Conservation (phyloP, 2,888 invertebrate species). For the Platyscelio sp. region DNA sequence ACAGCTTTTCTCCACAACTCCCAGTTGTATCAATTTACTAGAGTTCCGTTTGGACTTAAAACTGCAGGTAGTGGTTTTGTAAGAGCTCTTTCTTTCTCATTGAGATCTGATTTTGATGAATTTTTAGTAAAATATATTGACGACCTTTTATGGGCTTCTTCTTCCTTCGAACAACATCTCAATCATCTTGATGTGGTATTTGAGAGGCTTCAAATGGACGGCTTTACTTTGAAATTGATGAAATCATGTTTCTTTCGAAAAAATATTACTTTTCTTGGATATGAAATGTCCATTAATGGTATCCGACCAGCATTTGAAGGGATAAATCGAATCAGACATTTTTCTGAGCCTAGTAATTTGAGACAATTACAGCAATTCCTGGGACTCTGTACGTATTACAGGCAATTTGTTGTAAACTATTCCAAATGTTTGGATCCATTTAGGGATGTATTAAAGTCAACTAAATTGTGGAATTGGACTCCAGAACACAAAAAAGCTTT, state of each 20-base stretch:
- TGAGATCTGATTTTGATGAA: constrained; percentile 72
- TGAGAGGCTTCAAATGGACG: constrained; percentile 38
- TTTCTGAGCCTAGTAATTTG: constrained; percentile 70
- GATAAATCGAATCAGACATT: constrained; percentile 70
- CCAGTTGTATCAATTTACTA: constrained; percentile 74
- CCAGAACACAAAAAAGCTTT: constrained; percentile 35
- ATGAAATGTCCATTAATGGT: constrained; percentile 45
- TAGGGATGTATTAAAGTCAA: background rate
- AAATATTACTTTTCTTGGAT: constrained; percentile 39
- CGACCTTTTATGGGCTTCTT: constrained; percentile 34
- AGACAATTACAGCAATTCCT: constrained; percentile 70
- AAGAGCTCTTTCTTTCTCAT: constrained; percentile 64
- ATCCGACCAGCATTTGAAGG: constrained; percentile 34
- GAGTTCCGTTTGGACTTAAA: constrained; percentile 78
- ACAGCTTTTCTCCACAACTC: constrained; percentile 71
- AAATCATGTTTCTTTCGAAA: constrained; percentile 72
- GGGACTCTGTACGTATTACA: constrained; percentile 26
- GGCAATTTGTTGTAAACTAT: constrained; percentile 13
- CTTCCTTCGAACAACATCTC: constrained; percentile 24
- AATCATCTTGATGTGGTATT: constrained; percentile 17
- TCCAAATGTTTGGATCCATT: constrained; percentile 17
- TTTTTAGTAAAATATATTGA: constrained; percentile 49
- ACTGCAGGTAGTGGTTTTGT: constrained; percentile 73
- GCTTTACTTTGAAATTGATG: constrained; percentile 73
- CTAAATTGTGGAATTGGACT: constrained; percentile 1